Evolutionary conservation across 2,888 invertebrate species (phyloP), one percentile per base, ranked within the genome.

Genomic region (Ptychoptera albimana): DNA sequence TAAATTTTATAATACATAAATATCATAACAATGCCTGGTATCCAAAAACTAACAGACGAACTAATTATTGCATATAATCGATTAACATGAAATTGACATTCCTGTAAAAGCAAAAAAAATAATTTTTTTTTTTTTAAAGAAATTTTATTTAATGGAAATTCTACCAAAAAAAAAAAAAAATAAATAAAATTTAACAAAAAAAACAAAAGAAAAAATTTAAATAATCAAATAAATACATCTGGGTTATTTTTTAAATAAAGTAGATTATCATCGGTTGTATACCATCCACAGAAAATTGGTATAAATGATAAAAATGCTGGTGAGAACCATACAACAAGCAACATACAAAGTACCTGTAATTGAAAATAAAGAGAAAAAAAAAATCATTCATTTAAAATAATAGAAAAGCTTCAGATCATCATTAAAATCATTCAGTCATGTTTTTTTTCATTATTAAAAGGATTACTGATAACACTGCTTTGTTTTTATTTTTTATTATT

Each of bases 231-330:
- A 36, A 8, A 12, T 57, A 78, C 72, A 55, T 79, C 74, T 2
- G 82, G 81, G 57, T 80, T 74, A 52, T 70, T 69, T 60, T 70
- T 74, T 49, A 81, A 68, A 60, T 75, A 79, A 52, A 71, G 70
- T 55, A 82, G 69, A 59, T 88, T 86, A 52, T 85, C 82, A 41
- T 74, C 70, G 0, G 93, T 93, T 1, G 92, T 89, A 64, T 94
- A 94, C 84, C 92, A 88, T 16, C 88, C 92, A 66, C 89, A 82
- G 61, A 93, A 92, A 49, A 94, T 93, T 5, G 94, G 94, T 14
- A 92, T 73, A 63, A 93, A 93, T 1, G 93, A 93, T 44, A 94
- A 82, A 45, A 92, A 64, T 1, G 87, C 87, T 1, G 93, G 92
- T 45, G 87, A 83, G 52, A 86, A 77, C 94, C 94, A 94, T 1